Evolutionary conservation across 1,140 invertebrate species (phyloP), one percentile per base, ranked within the genome.

Genomic region (Listronotus bonariensis): DNA sequence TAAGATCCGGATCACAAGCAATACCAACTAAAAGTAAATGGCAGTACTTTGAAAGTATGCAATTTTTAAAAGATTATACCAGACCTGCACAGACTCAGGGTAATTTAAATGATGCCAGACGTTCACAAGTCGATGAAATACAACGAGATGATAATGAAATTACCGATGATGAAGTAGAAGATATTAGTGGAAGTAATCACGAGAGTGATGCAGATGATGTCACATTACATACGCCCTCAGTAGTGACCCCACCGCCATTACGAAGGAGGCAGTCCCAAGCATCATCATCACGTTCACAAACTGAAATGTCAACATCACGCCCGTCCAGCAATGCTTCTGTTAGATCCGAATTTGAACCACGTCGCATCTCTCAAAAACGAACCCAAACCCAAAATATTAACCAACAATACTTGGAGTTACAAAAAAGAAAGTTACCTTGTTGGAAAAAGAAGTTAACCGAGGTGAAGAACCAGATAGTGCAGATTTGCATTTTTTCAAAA

Each of bases 171-270:
- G 49, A 38, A 53, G 34, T 53, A 7, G 49, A 52, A 31, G 17
- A 52, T 32, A 52, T 2, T 52, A n/a, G n/a, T n/a, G n/a, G n/a
- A n/a, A n/a, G n/a, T n/a, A 52, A 52, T 52, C 17, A 52, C 31
- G 12, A 52, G 49, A 52, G 49, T 52, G 49, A 14, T 52, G 49
- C 5, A 52, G 17, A 52, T 52, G 49, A 26, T 32, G 8, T 32
- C 8, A 52, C 26, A 34, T 17, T 26, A 52, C 6, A 11, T 11
- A 17, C 49, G 31, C 11, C 18, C 3, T 26, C 49, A 52, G n/a
- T n/a, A n/a, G n/a, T n/a, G n/a, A n/a, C n/a, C n/a, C n/a, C n/a
- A n/a, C n/a, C n/a, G n/a, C n/a, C n/a, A n/a, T n/a, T n/a, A n/a
- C n/a, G n/a, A n/a, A n/a, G n/a, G n/a, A n/a, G n/a, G n/a, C n/a